phyloP scores from a whole-genome alignment of 2,797 vertebrate species.

The Cottoperca gobio region DNA sequence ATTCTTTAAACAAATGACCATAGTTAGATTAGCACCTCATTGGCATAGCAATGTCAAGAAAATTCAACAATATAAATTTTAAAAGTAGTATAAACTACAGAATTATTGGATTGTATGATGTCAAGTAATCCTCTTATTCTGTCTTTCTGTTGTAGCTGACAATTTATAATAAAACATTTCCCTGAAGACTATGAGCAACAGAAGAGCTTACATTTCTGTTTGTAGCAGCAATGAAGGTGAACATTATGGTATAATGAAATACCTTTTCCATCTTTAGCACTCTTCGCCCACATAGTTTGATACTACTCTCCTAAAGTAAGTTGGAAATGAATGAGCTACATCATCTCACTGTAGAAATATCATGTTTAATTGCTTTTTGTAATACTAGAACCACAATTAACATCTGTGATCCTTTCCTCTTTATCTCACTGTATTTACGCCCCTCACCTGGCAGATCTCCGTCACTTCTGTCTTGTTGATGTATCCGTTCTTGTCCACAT shows the following conservation, averaged over 20 bases:
- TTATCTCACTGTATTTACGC: neutral
- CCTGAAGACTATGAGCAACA: neutral
- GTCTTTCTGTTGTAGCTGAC: neutral
- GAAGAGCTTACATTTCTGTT: neutral
- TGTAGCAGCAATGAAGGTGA: neutral
- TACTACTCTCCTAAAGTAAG: neutral
- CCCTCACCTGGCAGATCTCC: slow-evolving; percentile 86
- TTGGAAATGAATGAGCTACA: neutral
- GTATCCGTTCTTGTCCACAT: slow-evolving; percentile 89
- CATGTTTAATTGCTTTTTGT: neutral
- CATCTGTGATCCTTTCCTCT: neutral
- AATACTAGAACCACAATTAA: neutral
- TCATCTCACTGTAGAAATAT: neutral
- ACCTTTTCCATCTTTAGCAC: neutral
- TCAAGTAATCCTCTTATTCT: slow-evolving; percentile 18
- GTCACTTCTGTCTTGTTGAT: slow-evolving; percentile 87
- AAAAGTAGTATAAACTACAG: neutral
- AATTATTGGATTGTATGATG: slow-evolving; percentile 3
- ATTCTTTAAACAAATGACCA: neutral
- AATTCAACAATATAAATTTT: neutral
- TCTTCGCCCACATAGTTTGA: neutral
- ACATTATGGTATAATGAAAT: neutral
- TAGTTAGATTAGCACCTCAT: neutral
- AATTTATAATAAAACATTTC: slow-evolving; percentile 14
- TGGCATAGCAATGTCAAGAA: neutral